Evolutionary conservation across 2,113 vertebrate genomes (phyloP).

Genomic region (Ochotona curzoniae): DNA sequence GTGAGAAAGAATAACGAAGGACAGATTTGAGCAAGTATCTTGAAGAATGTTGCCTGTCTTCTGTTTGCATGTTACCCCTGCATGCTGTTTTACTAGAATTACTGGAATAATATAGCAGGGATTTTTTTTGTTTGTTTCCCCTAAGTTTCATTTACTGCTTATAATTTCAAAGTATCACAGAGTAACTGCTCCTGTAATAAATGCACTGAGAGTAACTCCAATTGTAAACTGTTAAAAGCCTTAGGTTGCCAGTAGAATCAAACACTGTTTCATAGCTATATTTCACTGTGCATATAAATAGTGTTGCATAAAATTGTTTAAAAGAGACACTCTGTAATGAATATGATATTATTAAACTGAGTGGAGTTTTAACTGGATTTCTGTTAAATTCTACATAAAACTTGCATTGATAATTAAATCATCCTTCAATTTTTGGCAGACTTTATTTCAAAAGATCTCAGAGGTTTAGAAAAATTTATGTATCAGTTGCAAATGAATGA

Average conservation of each 20-base stretch:
- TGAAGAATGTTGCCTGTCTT: neutral
- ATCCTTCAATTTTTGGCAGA: neutral
- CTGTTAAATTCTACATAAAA: conserved; percentile 34
- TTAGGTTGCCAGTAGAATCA: neutral
- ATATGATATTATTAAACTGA: neutral
- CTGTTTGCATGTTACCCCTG: neutral
- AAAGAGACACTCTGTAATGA: neutral
- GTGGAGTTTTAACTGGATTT: neutral
- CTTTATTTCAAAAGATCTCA: conserved; percentile 28
- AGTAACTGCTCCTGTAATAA: neutral
- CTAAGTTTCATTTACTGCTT: neutral
- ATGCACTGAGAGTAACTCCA: neutral
- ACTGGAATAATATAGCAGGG: no score
- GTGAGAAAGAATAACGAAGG: neutral
- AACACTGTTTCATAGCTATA: neutral
- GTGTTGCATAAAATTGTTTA: neutral
- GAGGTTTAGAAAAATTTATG: conserved; percentile 20
- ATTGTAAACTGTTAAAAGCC: neutral
- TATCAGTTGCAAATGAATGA: neutral
- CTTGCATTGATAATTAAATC: neutral
- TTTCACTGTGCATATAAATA: neutral
- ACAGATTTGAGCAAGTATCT: neutral
- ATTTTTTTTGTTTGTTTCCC: neutral
- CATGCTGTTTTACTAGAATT: neutral
- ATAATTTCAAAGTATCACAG: conserved; percentile 8